Evolutionary conservation across 2,797 vertebrate species (phyloP), one percentile per base, ranked within the genome.

Genomic region (Spinus pinus): DNA sequence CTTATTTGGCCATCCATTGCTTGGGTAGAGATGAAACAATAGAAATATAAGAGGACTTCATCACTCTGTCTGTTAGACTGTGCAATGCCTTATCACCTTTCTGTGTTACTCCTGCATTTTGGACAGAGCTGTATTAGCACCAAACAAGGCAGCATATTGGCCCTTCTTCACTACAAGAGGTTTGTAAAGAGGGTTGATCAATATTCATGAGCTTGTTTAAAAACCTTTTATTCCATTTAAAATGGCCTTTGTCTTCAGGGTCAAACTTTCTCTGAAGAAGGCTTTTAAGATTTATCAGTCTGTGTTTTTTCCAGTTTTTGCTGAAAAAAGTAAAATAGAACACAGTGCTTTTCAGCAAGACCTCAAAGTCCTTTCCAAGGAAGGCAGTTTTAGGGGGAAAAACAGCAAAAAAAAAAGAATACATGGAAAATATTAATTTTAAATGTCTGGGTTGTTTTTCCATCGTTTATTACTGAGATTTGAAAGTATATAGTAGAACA

Each of bases 1-100:
- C 20, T 13, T 33, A 14, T 1, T 1, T 1, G 0, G 28, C 10
- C 39, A 49, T 44, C 9, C 16, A 23, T 20, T 20, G 8, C 33
- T 64, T 57, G 49, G 8, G 35, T 51, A 62, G 44, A 62, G 10
- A 35, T 24, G 12, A 69, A 73, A 51, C 1, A 0, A 21, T 21
- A 9, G 9, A 73, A 61, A 69, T 30, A 42, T 6, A 33, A 64
- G 9, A 44, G 14, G 8, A 57, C 10, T 62, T 81, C 2, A 20
- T 4, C 14, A 49, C 28, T 46, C n/a, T n/a, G 7, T 42, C 10
- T 12, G 67, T 80, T n/a, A 56, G 10, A 22, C 8, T 41, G 11
- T 8, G 9, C 6, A 47, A 25, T 35, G 12, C 21, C 15, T 61
- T 70, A n/a, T 18, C 2, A 1, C 22, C 12, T 77, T 77, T 39